These are phyloP conservation scores for Pangasius sanitwongsei DNA, from an alignment of 2,797 vertebrate genomes.

Conservation along the genomic window DNA sequence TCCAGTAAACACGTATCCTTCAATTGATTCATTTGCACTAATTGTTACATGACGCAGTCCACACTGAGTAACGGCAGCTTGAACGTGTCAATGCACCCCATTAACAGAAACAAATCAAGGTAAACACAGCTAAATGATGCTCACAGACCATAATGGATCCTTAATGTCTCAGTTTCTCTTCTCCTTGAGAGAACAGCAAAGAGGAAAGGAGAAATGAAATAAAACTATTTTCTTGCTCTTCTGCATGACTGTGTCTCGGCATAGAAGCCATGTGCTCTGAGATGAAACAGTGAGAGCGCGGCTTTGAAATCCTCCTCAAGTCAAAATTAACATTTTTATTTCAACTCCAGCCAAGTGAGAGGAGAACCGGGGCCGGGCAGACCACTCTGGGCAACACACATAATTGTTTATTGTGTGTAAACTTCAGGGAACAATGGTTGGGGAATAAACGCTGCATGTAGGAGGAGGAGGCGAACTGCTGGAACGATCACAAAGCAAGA, in stretches of 20 bases:
- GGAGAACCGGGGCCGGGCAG: slow-evolving; percentile 73
- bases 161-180: slow-evolving; percentile 50
- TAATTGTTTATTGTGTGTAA: slow-evolving; percentile 83
- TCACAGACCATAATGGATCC: slow-evolving; percentile 55
- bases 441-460: slow-evolving; percentile 81
- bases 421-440: slow-evolving; percentile 82
- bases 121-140: slow-evolving; percentile 40
- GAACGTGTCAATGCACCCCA: not conserved
- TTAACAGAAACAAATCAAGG: slow-evolving; percentile 23
- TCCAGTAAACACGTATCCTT: slow-evolving; percentile 1
- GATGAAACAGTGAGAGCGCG: slow-evolving; percentile 79
- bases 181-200: slow-evolving; percentile 65
- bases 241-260: slow-evolving; percentile 74
- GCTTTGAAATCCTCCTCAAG: slow-evolving; percentile 84
- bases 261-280: slow-evolving; percentile 74
- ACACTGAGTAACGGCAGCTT: not conserved
- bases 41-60: not conserved
- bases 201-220: slow-evolving; percentile 63
- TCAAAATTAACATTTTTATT: slow-evolving; percentile 85
- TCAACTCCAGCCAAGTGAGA: slow-evolving; percentile 80
- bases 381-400: slow-evolving; percentile 76
- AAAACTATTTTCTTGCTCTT: slow-evolving; percentile 69
- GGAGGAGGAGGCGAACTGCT: slow-evolving; percentile 82
- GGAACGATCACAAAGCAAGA: slow-evolving; percentile 80
- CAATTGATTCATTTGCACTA: slow-evolving; percentile 9